Evolutionary conservation across 1,140 invertebrate species (phyloP), one percentile per base, ranked within the genome.

Genomic region (Drosophila grimshawi): DNA sequence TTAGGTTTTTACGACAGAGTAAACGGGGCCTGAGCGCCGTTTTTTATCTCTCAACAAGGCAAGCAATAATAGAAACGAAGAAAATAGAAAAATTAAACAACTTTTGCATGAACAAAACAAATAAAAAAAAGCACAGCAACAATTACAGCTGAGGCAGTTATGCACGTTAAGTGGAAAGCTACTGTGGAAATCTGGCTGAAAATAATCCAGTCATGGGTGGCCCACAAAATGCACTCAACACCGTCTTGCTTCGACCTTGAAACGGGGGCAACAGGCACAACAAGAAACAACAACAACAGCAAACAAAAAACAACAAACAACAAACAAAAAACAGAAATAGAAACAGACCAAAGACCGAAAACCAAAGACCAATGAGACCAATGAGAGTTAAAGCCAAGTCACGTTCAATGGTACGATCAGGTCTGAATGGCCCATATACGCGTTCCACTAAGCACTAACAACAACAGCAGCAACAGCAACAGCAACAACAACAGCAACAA

Each of bases 371-470:
- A 19, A 19, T 19, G 19, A 19, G 19, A 19, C 19, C 1, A 19
- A 19, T 19, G 19, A 19, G 19, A 41, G 64, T 79, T 79, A 61
- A 55, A 70, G 82, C 75, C 82, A 56, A 86, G 82, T 86, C 82
- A 86, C 79, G 82, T 86, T 69, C 83, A 86, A 86, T 86, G 83
- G 83, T 88, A 71, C 51, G 57, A 43, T 43, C 65, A 62, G 53
- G 19, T 19, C 53, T 3, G 4, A 27, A 11, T 73, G 70, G 64
- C 70, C 70, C 59, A 73, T 73, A 55, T 73, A 61, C 10, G 45
- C 33, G 46, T 3, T 27, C 39, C 19, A 33, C 5, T 51, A 4
- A 29, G 30, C 67, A 30, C 35, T 19, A 19, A 19, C 19, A 19
- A 19, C 19, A 19, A 19, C 19, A 19, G 19, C 19, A 19, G 19